Base-by-base conservation (phyloP, 2,888 invertebrate genomes). In the Drosophila flavopinicola region DNA sequence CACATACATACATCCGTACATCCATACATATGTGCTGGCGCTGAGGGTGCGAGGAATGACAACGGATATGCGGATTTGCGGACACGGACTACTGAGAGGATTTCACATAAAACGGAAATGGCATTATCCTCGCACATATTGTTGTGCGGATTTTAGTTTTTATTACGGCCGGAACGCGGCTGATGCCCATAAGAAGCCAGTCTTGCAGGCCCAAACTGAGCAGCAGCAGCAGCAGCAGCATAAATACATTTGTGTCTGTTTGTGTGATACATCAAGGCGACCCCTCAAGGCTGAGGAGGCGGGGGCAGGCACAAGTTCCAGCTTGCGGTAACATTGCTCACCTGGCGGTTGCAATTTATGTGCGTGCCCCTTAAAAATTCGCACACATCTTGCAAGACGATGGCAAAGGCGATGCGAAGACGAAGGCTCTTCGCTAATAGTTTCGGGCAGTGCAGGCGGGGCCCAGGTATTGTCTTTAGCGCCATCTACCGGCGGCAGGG, bases 61-160 rank as follows among this genome's bases (percentile, higher is more conserved):
- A 51, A 32, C 25, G 32, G 68, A 24, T 68, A 63, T 52, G 54
- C 49, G 69, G 57, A 71, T 66, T 73, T 72, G 63, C 53, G 69
- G 69, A 68, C 74, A 61, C 58, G 64, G 66, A 67, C 63, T 57
- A 70, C 70, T 79, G 76, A 85, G 87, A 82, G 87, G 85, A 84
- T 84, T 87, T 84, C 83, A 76, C 87, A 84, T 84, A 84, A 84
- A 84, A 84, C 85, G 83, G 83, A 84, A 84, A 84, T 87, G 87
- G 83, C 87, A 87, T 84, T 84, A 84, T 84, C 85, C 83, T 76
- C 79, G 83, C 87, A 87, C 87, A 84, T 87, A 84, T 87, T 84
- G 83, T 87, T 85, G 85, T 84, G 87, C 74, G 87, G 83, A 84
- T 85, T 84, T 84, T 87, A 84, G 83, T 84, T 84, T 84, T 84